A percentile compares a stretch with the other conserved stretches of the same genome.
Evolutionary conservation across 2,797 vertebrate species (phyloP).

Genomic region (Rousettus madagascariensis): DNA sequence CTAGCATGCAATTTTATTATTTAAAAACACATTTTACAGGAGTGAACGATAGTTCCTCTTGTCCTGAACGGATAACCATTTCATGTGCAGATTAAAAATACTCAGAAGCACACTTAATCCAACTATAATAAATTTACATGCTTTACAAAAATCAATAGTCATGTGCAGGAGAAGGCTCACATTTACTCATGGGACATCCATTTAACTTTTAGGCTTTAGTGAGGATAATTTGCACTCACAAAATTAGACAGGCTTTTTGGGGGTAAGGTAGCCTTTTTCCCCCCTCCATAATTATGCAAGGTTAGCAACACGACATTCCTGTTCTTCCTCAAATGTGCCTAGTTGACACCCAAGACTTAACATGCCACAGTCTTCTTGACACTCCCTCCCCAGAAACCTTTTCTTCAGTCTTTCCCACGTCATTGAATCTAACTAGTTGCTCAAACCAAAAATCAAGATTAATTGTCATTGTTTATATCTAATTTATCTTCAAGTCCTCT

Average conservation of each 20-base stretch:
- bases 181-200: neutral
- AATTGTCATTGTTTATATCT: neutral
- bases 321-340: neutral
- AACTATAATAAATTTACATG: neutral
- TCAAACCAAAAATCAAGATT: neutral
- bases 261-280: neutral
- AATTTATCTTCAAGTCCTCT: neutral
- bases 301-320: neutral
- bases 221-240: neutral
- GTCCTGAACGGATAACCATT: neutral
- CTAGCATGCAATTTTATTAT: conserved; percentile 34
- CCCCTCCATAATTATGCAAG: neutral
- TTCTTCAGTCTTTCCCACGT: neutral
- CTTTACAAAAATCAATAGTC: neutral
- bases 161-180: neutral
- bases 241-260: neutral
- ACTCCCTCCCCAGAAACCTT: neutral
- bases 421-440: neutral
- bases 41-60: conserved; percentile 13
- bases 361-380: neutral
- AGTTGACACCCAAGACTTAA: neutral
- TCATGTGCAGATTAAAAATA: neutral
- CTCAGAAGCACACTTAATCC: neutral
- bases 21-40: conserved; percentile 28
- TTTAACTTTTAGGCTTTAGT: neutral